Evolutionary conservation across 2,113 vertebrate species (phyloP), one percentile per base, ranked within the genome.

Genomic region (Mesitornis unicolor): DNA sequence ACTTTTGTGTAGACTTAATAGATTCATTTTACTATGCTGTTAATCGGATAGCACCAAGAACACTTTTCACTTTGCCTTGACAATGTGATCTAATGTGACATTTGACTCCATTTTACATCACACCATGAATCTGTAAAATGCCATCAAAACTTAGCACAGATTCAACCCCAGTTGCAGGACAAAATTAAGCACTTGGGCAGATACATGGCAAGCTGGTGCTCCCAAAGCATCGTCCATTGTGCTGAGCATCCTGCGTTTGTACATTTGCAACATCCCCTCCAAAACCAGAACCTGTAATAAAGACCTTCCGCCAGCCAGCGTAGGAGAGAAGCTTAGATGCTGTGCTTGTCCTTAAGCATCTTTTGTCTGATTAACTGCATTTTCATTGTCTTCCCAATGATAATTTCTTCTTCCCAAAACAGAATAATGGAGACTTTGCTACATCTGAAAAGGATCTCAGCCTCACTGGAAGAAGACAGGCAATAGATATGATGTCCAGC

Each of bases 291-390:
- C 7, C 19, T 54, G 54, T 16, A 24, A 14, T 1, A 56, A 29
- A 1, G 0, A 63, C 15, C 0, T 0, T 11, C 33, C 8, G 1
- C 43, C 35, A 40, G 59, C 4, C 47, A 48, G 35, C 0, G 0
- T 9, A 53, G 25, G 11, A 84, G n/a, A 47, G 50, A 65, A 51
- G 20, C 33, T 54, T 10, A 10, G 18, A 22, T 51, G 24, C 36
- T 48, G 11, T 64, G 47, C 50, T 51, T 43, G 25, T 56, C 43
- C 42, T 56, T 2, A 1, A 51, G 20, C 57, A 25, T 19, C 40
- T 48, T 31, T 5, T 69, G 26, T 18, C 28, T 6, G 0, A 57
- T 31, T 51, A 67, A 47, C 60, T 36, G 40, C 17, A 9, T 73
- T 85, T 42, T 60, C 35, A 28, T 29, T 59, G 17, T 35, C 22